A percentile compares a stretch with the other conserved stretches of the same genome.
These are phyloP conservation scores for Decapterus maruadsi DNA, from an alignment of 2,797 vertebrate species.

Conservation along the genomic window DNA sequence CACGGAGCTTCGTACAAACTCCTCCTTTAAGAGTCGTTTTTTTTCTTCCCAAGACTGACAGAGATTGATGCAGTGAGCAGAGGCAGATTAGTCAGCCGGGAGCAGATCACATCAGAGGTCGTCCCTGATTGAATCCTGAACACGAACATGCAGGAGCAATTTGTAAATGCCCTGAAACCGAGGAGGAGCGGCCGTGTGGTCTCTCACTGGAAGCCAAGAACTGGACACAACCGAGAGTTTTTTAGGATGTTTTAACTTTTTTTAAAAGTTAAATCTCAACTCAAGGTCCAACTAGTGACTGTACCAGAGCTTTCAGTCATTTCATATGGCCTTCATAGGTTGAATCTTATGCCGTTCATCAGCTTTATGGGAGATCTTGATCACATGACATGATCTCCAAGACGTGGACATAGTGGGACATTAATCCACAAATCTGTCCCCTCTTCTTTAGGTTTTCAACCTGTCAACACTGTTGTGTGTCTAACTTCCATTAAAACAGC, in stretches of 20 bases:
- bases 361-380: not conserved
- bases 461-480: not conserved
- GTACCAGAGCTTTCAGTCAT: not conserved
- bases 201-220: slow-evolving; percentile 22
- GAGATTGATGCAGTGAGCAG: slow-evolving; percentile 55
- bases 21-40: slow-evolving; percentile 9
- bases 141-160: slow-evolving; percentile 76
- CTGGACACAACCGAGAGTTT: too few species aligned
- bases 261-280: not conserved
- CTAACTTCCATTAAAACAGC: not conserved
- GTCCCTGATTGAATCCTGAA: slow-evolving; percentile 58
- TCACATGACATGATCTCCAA: not conserved
- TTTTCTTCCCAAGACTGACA: slow-evolving; percentile 36
- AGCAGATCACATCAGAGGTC: slow-evolving; percentile 61
- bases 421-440: not conserved
- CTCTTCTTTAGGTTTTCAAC: not conserved
- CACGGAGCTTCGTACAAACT: slow-evolving; percentile 27
- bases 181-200: slow-evolving; percentile 50
- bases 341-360: not conserved
- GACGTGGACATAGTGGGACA: not conserved
- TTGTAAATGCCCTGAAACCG: slow-evolving; percentile 59
- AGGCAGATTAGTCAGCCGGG: slow-evolving; percentile 57
- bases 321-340: not conserved
- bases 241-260: too few species aligned
- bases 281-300: not conserved